These are phyloP conservation scores for Cryptops parisi DNA, from an alignment of 2,888 invertebrate genomes.

Conservation along the genomic window DNA sequence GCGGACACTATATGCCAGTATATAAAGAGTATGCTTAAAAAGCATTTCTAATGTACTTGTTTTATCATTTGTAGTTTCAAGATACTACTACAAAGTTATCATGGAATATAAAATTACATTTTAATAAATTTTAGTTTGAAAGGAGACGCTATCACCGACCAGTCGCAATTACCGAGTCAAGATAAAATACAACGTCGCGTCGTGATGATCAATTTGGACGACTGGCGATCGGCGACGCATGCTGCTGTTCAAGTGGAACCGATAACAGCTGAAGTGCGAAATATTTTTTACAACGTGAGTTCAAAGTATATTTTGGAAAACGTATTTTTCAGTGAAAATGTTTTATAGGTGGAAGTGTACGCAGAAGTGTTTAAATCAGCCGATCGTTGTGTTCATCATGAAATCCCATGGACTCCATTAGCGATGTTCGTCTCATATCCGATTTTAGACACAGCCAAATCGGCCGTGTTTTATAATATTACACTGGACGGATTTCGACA, in stretches of 20 bases:
- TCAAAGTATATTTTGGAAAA: too few relatives aligned
- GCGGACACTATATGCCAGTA: too few relatives aligned
- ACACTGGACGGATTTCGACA: neutral
- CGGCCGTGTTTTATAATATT: neutral
- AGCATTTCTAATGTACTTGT: too few relatives aligned
- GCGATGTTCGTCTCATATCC: neutral
- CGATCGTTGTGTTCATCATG: neutral
- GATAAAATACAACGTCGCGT: neutral
- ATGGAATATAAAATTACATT: too few relatives aligned
- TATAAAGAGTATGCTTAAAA: too few relatives aligned
- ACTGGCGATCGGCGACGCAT: neutral
- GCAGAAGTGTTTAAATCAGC: neutral
- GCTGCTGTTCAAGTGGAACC: neutral
- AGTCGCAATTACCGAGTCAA: neutral
- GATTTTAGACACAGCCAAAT: neutral
- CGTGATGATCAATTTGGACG: neutral
- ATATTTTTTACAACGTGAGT: neutral
- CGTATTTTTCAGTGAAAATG: too few relatives aligned
- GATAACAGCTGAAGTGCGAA: neutral
- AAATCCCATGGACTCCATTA: neutral
- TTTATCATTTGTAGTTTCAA: too few relatives aligned
- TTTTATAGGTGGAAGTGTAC: neutral
- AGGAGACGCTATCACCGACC: neutral
- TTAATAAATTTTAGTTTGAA: too few relatives aligned
- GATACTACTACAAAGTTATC: too few relatives aligned